Evolutionary conservation across 2,888 invertebrate genomes (phyloP).

Genomic region (Hipparchia sbordonii): DNA sequence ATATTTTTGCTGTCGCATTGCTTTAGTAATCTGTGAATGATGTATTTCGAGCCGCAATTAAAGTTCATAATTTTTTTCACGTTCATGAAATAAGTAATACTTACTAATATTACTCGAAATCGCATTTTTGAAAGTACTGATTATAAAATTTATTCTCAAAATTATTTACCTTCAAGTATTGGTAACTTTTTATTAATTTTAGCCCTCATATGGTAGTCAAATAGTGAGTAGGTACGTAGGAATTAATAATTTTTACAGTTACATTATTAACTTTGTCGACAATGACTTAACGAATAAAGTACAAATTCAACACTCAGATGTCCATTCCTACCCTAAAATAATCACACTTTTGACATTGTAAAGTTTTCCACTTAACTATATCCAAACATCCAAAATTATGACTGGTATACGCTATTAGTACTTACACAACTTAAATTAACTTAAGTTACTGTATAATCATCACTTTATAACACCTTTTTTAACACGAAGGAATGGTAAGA

Average conservation of each 20-base stretch:
- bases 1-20: too few relatives aligned
- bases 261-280: conserved; percentile 48
- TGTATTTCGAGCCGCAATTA: too few relatives aligned
- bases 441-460: conserved; percentile 61
- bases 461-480: conserved; percentile 77
- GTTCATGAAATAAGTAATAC: too few relatives aligned
- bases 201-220: background rate
- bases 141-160: background rate
- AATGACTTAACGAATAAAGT: conserved; percentile 75
- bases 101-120: background rate
- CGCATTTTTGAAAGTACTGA: background rate
- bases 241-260: conserved; percentile 1
- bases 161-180: background rate
- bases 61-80: too few relatives aligned
- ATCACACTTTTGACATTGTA: conserved; percentile 84
- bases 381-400: conserved; percentile 76
- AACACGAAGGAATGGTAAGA: conserved; percentile 79
- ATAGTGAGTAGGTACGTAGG: background rate
- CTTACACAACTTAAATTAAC: conserved; percentile 67
- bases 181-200: conserved; percentile 11
- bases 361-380: conserved; percentile 77
- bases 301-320: conserved; percentile 71
- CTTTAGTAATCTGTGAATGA: too few relatives aligned
- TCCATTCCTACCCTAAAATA: conserved; percentile 74
- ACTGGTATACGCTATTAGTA: conserved; percentile 71